Evolutionary conservation across 2,113 vertebrate genomes (phyloP), one percentile per base, ranked within the genome.

Genomic region (Atractosteus spatula): DNA sequence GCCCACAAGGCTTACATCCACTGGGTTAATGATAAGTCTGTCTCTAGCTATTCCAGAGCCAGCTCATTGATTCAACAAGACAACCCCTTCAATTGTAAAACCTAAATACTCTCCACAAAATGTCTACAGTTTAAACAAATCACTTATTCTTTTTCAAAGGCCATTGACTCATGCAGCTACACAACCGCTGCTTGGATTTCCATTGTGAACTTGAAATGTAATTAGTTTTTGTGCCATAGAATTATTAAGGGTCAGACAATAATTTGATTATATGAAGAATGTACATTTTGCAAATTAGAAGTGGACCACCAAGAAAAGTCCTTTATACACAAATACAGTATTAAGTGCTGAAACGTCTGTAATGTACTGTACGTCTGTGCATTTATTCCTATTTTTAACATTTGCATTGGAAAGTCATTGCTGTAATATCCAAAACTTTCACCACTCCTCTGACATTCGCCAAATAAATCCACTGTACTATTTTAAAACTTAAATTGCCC

Each of bases 191-290:
- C 91, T 89, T 91, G 91, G 85, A 83, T 75, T 81, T 76, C 73
- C 89, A 89, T 89, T 94, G 89, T 93, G 86, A 85, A 88, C 90
- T 83, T 84, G 79, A 77, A 86, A 85, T 85, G 88, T 91, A 93
- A 95, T 94, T 93, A 89, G 88, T 90, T 88, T 87, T 87, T 78
- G 90, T 93, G 91, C 87, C 90, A 92, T 89, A 86, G 91, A 92
- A 91, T 91, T 85, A 89, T 86, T 83, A 66, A 79, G 81, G 93
- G 93, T 95, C 93, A 94, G 91, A 90, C 88, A 92, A 92, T 95
- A 95, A 95, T 95, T 94, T 88, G 92, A 94, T 95, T 94, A 92
- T 92, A 90, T 85, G 91, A 89, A 84, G 85, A 91, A 87, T 84
- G 87, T 86, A 88, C 85, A 87, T 78, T 82, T 82, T 87, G 71